These are phyloP conservation scores for Calephelis perditalis DNA, from an alignment of 2,888 invertebrate species.

Conservation along the genomic window DNA sequence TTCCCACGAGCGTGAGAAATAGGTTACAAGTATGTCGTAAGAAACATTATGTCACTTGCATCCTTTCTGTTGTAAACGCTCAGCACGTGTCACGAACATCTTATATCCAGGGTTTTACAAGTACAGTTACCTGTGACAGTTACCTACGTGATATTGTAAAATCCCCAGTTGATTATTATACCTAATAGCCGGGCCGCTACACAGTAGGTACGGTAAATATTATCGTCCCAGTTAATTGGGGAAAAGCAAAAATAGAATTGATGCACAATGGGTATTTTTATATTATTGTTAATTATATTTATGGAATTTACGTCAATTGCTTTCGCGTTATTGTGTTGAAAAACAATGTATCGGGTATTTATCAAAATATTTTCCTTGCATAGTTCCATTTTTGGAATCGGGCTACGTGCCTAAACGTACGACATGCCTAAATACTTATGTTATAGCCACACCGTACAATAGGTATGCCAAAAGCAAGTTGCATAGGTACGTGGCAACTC, in stretches of 20 bases:
- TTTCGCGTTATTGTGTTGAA: no score
- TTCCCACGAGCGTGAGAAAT: constrained; percentile 2
- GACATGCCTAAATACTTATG: constrained; percentile 8
- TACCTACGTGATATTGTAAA: constrained; percentile 10
- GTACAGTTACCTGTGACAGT: background rate
- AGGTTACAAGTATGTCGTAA: constrained; percentile 9
- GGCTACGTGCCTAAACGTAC: constrained; percentile 1
- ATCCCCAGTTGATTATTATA: no score
- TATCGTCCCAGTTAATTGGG: constrained; percentile 2
- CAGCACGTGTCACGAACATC: background rate
- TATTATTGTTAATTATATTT: background rate
- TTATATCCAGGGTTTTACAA: no score
- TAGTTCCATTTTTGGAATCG: constrained; percentile 12
- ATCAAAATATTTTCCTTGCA: constrained; percentile 5
- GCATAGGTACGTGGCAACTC: constrained; percentile 3
- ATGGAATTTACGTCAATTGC: no score
- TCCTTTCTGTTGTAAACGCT: constrained; percentile 9
- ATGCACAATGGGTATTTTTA: constrained; percentile 7
- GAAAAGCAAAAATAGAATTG: constrained; percentile 1
- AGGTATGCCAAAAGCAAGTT: constrained; percentile 2
- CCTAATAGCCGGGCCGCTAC: no score
- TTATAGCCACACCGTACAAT: no score
- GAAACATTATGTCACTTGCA: constrained; percentile 6
- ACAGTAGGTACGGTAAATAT: constrained; percentile 7
- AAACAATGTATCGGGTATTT: background rate